Conservation (phyloP, 2,797 vertebrate genomes). For the Lepilemur ruficaudatus region DNA sequence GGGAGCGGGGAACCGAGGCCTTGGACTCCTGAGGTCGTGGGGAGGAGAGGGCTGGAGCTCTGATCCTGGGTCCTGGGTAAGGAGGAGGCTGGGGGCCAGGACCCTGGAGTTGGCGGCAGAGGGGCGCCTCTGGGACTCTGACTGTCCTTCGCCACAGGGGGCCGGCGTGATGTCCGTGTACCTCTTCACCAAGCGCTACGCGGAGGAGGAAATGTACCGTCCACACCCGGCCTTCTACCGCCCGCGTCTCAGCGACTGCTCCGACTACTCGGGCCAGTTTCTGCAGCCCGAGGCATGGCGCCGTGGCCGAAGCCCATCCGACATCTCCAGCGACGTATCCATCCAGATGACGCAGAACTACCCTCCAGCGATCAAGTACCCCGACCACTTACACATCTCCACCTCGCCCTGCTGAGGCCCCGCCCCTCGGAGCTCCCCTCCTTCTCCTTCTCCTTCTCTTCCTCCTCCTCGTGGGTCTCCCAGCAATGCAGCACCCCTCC, state of each 20-base stretch:
- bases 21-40: no score
- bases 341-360: constrained; percentile 95
- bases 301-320: constrained; percentile 91
- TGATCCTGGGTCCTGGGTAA: neutral
- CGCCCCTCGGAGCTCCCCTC: constrained; percentile 52
- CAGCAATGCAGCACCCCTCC: neutral
- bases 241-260: constrained; percentile 94
- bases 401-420: constrained; percentile 83
- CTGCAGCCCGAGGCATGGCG: constrained; percentile 95
- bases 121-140: neutral
- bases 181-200: constrained; percentile 97
- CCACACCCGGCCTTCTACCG: constrained; percentile 93
- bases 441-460: neutral
- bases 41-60: no score
- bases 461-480: neutral
- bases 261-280: constrained; percentile 94
- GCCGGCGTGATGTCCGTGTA: constrained; percentile 97
- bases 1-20: neutral
- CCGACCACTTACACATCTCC: constrained; percentile 82
- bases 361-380: constrained; percentile 86
- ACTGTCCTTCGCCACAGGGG: constrained; percentile 83
- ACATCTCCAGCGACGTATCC: constrained; percentile 94
- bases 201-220: constrained; percentile 95
- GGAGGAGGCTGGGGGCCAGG: neutral
- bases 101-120: neutral